Conservation (phyloP, 92 coral and sea anemone species). For the Zoanthus sociatus region DNA sequence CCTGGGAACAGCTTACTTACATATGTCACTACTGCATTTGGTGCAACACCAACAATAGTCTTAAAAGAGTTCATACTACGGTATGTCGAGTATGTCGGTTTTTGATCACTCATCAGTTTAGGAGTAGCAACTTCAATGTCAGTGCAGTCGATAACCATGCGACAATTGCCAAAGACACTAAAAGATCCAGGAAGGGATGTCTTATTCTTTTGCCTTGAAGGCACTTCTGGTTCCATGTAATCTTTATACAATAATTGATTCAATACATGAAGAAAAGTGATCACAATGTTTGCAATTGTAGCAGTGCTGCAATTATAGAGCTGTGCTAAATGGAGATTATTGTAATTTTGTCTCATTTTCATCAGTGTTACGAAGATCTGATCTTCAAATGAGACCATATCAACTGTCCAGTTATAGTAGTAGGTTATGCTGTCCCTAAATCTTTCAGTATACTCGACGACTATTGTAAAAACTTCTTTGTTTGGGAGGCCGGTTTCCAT, state of each 20-base stretch:
- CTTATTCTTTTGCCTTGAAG: slow-evolving; percentile 57
- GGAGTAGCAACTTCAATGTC: slow-evolving; percentile 44
- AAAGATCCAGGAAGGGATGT: slow-evolving; percentile 56
- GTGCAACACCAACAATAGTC: slow-evolving; percentile 34
- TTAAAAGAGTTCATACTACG: slow-evolving; percentile 46
- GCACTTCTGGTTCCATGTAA: slow-evolving; percentile 41
- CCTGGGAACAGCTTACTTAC: slow-evolving; percentile 61
- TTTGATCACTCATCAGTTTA: slow-evolving; percentile 57
- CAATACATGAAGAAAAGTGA: slow-evolving; percentile 59
- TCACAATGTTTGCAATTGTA: slow-evolving; percentile 62
- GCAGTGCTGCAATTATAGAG: slow-evolving; percentile 53
- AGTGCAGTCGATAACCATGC: slow-evolving; percentile 61
- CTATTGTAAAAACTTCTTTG: slow-evolving; percentile 51
- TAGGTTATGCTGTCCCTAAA: slow-evolving; percentile 47
- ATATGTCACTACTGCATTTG: slow-evolving; percentile 39
- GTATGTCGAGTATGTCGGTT: slow-evolving; percentile 46
- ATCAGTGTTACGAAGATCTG: slow-evolving; percentile 59
- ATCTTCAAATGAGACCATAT: slow-evolving; percentile 50
- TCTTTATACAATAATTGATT: slow-evolving; percentile 47
- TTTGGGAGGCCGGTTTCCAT: slow-evolving; percentile 70
- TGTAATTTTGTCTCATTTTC: slow-evolving; percentile 67
- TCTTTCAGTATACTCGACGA: slow-evolving; percentile 45
- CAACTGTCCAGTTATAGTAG: slow-evolving; percentile 57
- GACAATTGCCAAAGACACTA: slow-evolving; percentile 31
- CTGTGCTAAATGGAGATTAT: slow-evolving; percentile 61